Percentiles rank a stretch among this genome's conserved stretches.
Conservation (phyloP, 2,888 invertebrate species). For the Ctenicera cuprea region DNA sequence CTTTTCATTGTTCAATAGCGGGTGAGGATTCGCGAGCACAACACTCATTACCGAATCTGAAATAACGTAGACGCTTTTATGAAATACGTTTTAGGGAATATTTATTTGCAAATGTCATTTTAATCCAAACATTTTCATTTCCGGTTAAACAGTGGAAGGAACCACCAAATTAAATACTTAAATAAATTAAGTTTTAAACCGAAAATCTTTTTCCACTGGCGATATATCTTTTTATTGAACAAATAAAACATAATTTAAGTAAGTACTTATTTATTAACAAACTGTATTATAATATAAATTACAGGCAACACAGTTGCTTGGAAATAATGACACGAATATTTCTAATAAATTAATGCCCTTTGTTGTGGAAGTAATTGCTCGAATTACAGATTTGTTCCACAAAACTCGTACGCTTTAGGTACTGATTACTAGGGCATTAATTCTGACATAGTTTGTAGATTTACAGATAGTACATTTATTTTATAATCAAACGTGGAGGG, state of each 20-base stretch:
- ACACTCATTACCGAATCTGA: constrained; percentile 31
- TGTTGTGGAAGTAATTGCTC: not conserved
- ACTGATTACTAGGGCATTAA: constrained; percentile 18
- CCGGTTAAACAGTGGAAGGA: too few relatives aligned
- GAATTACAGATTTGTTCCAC: constrained; percentile 15
- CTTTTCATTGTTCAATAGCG: constrained; percentile 48
- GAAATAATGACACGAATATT: constrained; percentile 45
- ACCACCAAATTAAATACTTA: too few relatives aligned
- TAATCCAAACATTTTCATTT: too few relatives aligned
- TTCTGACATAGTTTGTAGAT: constrained; percentile 34
- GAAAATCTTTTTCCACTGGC: not conserved
- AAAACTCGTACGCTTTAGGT: not conserved
- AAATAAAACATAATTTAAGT: not conserved
- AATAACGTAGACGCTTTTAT: constrained; percentile 20
- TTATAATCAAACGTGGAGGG: constrained; percentile 31
- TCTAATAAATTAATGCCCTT: constrained; percentile 40
- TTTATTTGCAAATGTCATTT: not conserved
- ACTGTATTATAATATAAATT: constrained; percentile 64
- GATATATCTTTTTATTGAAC: not conserved
- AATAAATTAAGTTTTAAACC: too few relatives aligned
- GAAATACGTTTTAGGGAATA: constrained; percentile 4
- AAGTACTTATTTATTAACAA: constrained; percentile 36
- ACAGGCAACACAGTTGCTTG: constrained; percentile 64
- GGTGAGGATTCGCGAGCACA: constrained; percentile 31
- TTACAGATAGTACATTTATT: constrained; percentile 34